A percentile compares a stretch with the other conserved stretches of the same genome.
Evolutionary conservation across 2,888 invertebrate species (phyloP).

Genomic region (Lycophotia porphyrea): DNA sequence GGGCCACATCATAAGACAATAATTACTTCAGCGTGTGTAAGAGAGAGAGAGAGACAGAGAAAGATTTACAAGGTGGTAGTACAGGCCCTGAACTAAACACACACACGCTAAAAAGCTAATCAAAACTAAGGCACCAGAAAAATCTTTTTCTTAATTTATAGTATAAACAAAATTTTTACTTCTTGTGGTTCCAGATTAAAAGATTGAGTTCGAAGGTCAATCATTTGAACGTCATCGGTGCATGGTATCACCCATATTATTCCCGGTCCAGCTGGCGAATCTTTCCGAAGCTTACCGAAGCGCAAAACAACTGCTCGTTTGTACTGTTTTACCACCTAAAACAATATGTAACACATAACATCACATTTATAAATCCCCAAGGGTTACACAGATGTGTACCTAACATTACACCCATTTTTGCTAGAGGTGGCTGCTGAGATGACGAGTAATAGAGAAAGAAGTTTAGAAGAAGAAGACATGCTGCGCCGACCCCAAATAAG

Average conservation of each 20-base stretch:
- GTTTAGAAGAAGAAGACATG: no score
- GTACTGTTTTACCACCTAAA: slow-evolving; percentile 88
- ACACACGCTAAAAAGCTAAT: neutral
- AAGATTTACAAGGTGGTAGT: neutral
- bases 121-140: neutral
- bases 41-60: neutral
- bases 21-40: neutral
- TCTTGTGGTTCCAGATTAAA: slow-evolving; percentile 98
- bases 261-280: slow-evolving; percentile 91
- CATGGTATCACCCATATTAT: slow-evolving; percentile 97
- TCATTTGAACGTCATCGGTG: slow-evolving; percentile 95
- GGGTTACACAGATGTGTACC: neutral
- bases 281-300: slow-evolving; percentile 86
- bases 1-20: neutral
- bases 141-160: neutral
- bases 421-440: no score
- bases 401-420: neutral
- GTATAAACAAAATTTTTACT: slow-evolving; percentile 84
- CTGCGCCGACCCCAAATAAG: no score
- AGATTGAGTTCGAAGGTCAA: slow-evolving; percentile 96
- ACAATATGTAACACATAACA: neutral
- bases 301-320: slow-evolving; percentile 89
- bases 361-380: neutral
- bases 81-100: neutral
- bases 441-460: no score